phyloP scores from a whole-genome alignment of 2,797 vertebrate species.

The Molothrus ater region DNA sequence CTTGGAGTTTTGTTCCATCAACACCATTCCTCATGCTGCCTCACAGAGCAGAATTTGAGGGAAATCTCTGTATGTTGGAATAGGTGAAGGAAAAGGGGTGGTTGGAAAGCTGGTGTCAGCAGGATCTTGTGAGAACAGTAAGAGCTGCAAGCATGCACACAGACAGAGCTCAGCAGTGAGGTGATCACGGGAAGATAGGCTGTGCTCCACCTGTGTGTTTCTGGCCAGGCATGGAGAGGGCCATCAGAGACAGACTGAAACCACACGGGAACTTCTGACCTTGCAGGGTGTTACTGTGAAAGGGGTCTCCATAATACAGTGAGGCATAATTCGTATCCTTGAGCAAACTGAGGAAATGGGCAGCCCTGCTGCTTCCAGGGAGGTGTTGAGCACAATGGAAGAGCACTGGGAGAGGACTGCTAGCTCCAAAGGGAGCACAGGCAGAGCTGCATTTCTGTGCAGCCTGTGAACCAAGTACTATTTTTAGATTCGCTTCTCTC shows the following conservation, averaged over 20 bases:
- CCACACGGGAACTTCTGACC: neutral
- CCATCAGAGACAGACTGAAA: neutral
- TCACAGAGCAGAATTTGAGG: neutral
- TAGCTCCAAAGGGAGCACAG: neutral
- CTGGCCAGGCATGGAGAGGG: neutral
- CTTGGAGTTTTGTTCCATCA: neutral
- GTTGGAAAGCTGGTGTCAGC: neutral
- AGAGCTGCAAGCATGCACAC: neutral
- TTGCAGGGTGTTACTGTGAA: neutral
- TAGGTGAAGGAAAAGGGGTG: neutral
- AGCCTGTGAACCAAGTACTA: neutral
- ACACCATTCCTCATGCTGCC: neutral
- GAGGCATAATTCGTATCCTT: accelerated
- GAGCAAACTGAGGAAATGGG: neutral
- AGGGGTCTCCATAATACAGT: neutral
- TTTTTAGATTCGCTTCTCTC: neutral
- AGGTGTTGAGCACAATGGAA: neutral
- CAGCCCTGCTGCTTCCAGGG: neutral
- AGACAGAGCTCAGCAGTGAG: neutral
- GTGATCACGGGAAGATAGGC: neutral
- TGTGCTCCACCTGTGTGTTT: neutral
- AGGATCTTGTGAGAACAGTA: neutral
- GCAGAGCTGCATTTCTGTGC: neutral
- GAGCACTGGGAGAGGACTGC: neutral
- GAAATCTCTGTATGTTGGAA: neutral